phyloP scores from a whole-genome alignment of 1,140 invertebrate species.

The Onthophagus taurus region DNA sequence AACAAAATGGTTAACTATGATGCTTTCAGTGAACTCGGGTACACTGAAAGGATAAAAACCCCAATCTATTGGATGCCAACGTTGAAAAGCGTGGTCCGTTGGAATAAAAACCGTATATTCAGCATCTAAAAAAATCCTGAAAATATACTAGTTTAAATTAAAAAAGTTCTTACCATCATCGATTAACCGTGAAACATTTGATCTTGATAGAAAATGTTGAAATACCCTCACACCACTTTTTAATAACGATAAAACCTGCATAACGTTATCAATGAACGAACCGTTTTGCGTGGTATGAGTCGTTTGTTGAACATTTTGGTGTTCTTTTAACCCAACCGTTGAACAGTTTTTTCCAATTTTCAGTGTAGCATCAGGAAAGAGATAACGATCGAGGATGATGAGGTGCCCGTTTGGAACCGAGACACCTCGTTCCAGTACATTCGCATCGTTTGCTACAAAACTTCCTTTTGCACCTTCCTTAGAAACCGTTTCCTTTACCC shows the following conservation, averaged over 20 bases:
- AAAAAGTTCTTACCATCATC: conserved; percentile 38
- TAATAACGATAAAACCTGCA: conserved; percentile 48
- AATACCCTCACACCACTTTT: conserved; percentile 54
- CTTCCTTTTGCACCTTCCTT: conserved; percentile 37
- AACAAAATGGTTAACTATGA: conserved; percentile 53
- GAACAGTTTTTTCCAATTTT: conserved; percentile 17
- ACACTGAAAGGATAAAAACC: conserved; percentile 59
- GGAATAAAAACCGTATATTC: conserved; percentile 54
- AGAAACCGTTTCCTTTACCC: conserved; percentile 37
- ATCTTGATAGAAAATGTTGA: conserved; percentile 49
- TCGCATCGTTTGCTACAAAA: conserved; percentile 42
- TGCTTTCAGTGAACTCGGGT: conserved; percentile 51
- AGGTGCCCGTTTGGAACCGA: conserved; percentile 38
- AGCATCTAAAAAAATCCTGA: conserved; percentile 40
- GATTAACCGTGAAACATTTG: conserved; percentile 48
- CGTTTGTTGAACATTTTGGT: too few species aligned
- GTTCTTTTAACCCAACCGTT: conserved; percentile 35
- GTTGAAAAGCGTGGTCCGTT: conserved; percentile 52
- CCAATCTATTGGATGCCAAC: conserved; percentile 60
- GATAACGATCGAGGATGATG: conserved; percentile 42
- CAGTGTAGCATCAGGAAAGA: conserved; percentile 38
- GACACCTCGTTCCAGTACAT: conserved; percentile 34
- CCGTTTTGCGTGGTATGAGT: conserved; percentile 39
- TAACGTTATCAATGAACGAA: conserved; percentile 46
- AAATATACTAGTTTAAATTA: not conserved